These are phyloP conservation scores for Halictus quadricinctus DNA, from an alignment of 2,888 invertebrate species.

Conservation along the genomic window DNA sequence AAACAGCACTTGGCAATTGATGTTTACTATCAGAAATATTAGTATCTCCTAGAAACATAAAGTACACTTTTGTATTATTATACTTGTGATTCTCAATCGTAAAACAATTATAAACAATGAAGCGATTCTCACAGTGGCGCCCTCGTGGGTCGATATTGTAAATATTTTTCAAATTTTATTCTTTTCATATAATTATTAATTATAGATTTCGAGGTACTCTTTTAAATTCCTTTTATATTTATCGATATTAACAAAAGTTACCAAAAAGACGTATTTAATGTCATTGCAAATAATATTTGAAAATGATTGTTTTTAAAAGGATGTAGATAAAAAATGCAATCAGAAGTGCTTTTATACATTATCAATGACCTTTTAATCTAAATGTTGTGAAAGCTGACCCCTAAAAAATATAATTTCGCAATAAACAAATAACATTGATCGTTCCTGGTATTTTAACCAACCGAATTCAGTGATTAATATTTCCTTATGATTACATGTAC, in stretches of 20 bases:
- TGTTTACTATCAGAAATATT: not conserved
- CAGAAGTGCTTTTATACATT: conserved; percentile 49
- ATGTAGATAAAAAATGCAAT: conserved; percentile 53
- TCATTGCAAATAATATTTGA: conserved; percentile 53
- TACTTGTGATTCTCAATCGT: not conserved
- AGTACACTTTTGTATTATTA: conserved; percentile 4
- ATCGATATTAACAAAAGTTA: conserved; percentile 25
- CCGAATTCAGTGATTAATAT: conserved; percentile 11
- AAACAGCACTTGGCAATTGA: not conserved
- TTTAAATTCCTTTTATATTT: not conserved
- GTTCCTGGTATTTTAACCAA: conserved; percentile 34
- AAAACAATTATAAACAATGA: conserved; percentile 23
- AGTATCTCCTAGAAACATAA: not conserved
- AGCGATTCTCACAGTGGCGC: conserved; percentile 21
- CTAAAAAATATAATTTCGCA: conserved; percentile 44
- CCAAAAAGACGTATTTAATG: conserved; percentile 33
- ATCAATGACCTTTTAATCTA: conserved; percentile 59
- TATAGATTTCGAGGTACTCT: not conserved
- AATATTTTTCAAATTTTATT: conserved; percentile 27
- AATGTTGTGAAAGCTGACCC: conserved; percentile 67
- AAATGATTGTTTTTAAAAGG: conserved; percentile 58
- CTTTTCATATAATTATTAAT: not conserved
- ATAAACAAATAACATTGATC: conserved; percentile 42
- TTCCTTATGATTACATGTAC: conserved; percentile 2
- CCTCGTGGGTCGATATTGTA: conserved; percentile 40